Conservation (phyloP, 2,888 invertebrate species). For the Xylocampa areola region DNA sequence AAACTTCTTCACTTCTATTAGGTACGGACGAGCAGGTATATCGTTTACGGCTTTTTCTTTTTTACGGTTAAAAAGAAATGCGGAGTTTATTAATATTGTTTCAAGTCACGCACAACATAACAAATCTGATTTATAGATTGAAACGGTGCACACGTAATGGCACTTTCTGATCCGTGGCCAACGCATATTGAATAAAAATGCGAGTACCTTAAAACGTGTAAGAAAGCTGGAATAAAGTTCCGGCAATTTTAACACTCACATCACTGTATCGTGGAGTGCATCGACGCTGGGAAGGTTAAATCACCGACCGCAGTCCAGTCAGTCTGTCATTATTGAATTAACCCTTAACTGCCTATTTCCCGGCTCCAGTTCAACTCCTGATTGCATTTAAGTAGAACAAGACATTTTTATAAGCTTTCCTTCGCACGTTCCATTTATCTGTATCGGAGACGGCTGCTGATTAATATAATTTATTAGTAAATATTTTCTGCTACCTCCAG, state of each 20-base stretch:
- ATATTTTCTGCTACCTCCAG: background rate
- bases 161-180: constrained; percentile 3
- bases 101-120: constrained; percentile 40
- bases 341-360: constrained; percentile 70
- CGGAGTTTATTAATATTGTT: constrained; percentile 47
- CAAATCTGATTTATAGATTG: constrained; percentile 38
- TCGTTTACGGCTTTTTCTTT: constrained; percentile 21
- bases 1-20: constrained; percentile 13
- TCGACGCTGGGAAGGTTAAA: constrained; percentile 23
- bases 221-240: background rate
- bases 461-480: background rate
- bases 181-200: background rate
- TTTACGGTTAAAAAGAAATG: constrained; percentile 3
- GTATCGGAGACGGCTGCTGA: background rate
- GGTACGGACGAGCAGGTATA: too few species aligned
- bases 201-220: background rate
- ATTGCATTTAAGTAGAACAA: constrained; percentile 19
- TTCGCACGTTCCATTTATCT: background rate
- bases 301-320: constrained; percentile 31
- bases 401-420: constrained; percentile 18
- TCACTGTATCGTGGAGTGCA: background rate
- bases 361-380: constrained; percentile 35
- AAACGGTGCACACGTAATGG: constrained; percentile 17
- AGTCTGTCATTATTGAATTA: constrained; percentile 66
- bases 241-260: background rate